A percentile compares a stretch with the other conserved stretches of the same genome.
phyloP scores from a whole-genome alignment of 1,140 invertebrate genomes.

The Lineus longissimus region DNA sequence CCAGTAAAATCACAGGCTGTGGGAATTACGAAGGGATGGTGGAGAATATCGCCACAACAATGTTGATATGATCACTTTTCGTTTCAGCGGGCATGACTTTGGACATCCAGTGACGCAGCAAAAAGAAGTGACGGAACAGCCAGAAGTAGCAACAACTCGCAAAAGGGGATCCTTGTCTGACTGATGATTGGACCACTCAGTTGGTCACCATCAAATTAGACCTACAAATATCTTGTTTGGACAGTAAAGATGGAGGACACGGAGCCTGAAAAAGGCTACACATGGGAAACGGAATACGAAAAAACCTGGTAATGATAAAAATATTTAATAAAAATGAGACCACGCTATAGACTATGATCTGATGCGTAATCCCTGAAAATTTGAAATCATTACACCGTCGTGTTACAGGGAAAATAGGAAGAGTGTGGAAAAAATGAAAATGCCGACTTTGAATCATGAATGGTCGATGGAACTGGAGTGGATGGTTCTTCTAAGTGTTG shows the following conservation, averaged over 20 bases:
- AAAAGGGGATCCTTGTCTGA: no score
- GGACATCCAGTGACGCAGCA: no score
- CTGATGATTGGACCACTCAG: no score
- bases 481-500: not conserved
- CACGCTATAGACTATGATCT: not conserved
- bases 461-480: not conserved
- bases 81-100: no score
- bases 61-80: no score
- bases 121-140: no score
- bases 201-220: no score
- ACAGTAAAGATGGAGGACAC: slow-evolving; percentile 55
- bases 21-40: no score
- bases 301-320: slow-evolving; percentile 42
- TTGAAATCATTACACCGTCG: not conserved
- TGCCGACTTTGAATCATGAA: not conserved
- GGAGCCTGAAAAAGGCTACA: slow-evolving; percentile 85
- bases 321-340: not conserved
- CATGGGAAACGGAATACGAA: slow-evolving; percentile 96
- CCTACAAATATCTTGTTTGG: no score
- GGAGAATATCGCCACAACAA: no score
- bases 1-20: no score
- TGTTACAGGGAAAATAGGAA: not conserved
- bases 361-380: not conserved
- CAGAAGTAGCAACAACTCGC: no score
- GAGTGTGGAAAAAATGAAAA: not conserved